phyloP scores from a whole-genome alignment of 2,888 invertebrate species.

The Thereva unica region DNA sequence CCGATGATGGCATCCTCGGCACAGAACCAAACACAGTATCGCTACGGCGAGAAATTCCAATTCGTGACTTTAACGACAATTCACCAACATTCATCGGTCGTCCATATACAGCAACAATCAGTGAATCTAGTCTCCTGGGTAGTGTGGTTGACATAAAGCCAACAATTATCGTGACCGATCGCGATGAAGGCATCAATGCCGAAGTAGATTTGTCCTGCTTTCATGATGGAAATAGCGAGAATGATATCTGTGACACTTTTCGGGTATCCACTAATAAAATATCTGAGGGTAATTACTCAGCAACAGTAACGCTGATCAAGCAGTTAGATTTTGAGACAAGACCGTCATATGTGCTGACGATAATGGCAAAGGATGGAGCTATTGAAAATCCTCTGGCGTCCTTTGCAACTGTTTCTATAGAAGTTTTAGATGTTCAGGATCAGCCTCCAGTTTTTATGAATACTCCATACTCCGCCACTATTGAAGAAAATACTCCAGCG shows the following conservation, averaged over 20 bases:
- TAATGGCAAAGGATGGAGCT: slow-evolving; percentile 70
- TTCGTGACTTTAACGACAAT: slow-evolving; percentile 82
- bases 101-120: slow-evolving; percentile 73
- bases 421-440: slow-evolving; percentile 79
- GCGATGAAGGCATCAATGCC: slow-evolving; percentile 74
- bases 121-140: slow-evolving; percentile 70
- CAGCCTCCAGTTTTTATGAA: slow-evolving; percentile 81
- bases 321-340: slow-evolving; percentile 77
- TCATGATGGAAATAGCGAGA: slow-evolving; percentile 61
- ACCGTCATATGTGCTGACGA: slow-evolving; percentile 71
- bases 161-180: slow-evolving; percentile 70
- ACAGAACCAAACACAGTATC: slow-evolving; percentile 80
- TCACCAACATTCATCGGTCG: slow-evolving; percentile 73
- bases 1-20: slow-evolving; percentile 72
- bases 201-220: slow-evolving; percentile 70
- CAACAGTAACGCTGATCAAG: slow-evolving; percentile 67
- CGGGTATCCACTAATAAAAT: slow-evolving; percentile 68
- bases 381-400: slow-evolving; percentile 66
- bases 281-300: slow-evolving; percentile 71
- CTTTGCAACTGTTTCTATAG: slow-evolving; percentile 73
- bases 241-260: slow-evolving; percentile 73
- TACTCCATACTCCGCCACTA: slow-evolving; percentile 77
- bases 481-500: slow-evolving; percentile 73
- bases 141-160: slow-evolving; percentile 64
- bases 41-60: slow-evolving; percentile 73